Percentiles rank a stretch among this genome's conserved stretches.
These are phyloP conservation scores for Ceraclea dissimilis DNA, from an alignment of 2,888 invertebrate genomes.

Conservation along the genomic window DNA sequence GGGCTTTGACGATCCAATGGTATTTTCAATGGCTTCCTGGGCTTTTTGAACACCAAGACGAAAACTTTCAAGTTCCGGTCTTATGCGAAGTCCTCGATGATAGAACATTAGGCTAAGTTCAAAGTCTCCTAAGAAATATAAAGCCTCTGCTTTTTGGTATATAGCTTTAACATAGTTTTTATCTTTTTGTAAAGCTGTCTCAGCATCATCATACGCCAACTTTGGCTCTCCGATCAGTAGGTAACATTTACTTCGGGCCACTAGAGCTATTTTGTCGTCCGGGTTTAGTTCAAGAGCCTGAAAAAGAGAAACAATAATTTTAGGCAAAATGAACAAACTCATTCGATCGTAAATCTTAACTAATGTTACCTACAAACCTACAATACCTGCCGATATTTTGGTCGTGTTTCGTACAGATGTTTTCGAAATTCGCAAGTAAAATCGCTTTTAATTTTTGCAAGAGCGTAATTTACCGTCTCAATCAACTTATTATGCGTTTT, in stretches of 20 bases:
- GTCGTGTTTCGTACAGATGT: too few relatives aligned
- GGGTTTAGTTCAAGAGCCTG: slow-evolving; percentile 84
- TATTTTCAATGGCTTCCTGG: slow-evolving; percentile 89
- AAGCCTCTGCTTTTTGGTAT: slow-evolving; percentile 85
- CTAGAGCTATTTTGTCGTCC: slow-evolving; percentile 76
- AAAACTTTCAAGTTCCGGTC: slow-evolving; percentile 64
- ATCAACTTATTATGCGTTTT: too few relatives aligned
- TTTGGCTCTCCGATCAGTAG: slow-evolving; percentile 77
- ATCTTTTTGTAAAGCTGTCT: slow-evolving; percentile 68
- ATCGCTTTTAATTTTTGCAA: too few relatives aligned
- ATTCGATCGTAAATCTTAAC: too few relatives aligned
- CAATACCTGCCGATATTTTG: too few relatives aligned
- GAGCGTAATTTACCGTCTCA: too few relatives aligned
- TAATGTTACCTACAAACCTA: too few relatives aligned
- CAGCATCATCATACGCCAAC: slow-evolving; percentile 76
- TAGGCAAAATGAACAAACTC: too few relatives aligned
- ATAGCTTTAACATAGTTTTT: slow-evolving; percentile 66
- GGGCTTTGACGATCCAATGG: slow-evolving; percentile 53
- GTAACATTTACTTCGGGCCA: slow-evolving; percentile 84
- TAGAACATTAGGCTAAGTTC: slow-evolving; percentile 89
- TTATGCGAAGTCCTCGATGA: slow-evolving; percentile 74
- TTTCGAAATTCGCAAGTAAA: too few relatives aligned
- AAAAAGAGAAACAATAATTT: slow-evolving; percentile 30
- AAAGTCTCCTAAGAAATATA: slow-evolving; percentile 88
- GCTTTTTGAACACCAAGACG: slow-evolving; percentile 84